These are phyloP conservation scores for Tyto alba DNA, from an alignment of 2,113 vertebrate genomes.

Conservation along the genomic window DNA sequence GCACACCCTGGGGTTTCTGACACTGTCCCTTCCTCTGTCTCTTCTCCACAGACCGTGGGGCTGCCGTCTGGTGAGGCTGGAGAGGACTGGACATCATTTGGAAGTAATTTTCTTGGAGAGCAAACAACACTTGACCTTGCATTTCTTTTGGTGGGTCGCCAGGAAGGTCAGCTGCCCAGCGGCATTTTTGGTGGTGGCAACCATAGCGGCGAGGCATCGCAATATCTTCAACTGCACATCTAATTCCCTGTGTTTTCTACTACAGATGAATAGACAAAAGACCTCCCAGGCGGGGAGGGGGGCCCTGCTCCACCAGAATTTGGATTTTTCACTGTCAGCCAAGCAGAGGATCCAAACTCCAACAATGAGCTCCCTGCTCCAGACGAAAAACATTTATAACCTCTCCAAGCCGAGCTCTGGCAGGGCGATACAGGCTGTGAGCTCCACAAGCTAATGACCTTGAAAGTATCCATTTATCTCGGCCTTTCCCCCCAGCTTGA, in stretches of 20 bases:
- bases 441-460: conserved; percentile 73
- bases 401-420: conserved; percentile 65
- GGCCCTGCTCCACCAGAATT: conserved; percentile 9
- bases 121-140: not conserved
- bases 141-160: not conserved
- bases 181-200: not conserved
- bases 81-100: not conserved
- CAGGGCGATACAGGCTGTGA: conserved; percentile 56
- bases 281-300: not conserved
- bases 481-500: conserved; percentile 68
- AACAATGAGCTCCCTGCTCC: conserved; percentile 65
- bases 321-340: conserved; percentile 68
- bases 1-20: not conserved
- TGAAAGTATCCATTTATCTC: conserved; percentile 77
- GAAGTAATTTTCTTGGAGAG: not conserved
- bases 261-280: conserved; percentile 27
- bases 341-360: conserved; percentile 49
- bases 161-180: not conserved
- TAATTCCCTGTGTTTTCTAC: not conserved
- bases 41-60: not conserved
- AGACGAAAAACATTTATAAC: conserved; percentile 71
- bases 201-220: not conserved
- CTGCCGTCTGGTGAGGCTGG: not conserved
- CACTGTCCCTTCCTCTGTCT: not conserved
- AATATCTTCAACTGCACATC: not conserved